Evolutionary conservation across 2,888 invertebrate genomes (phyloP).

Genomic region (Zaprionus bogoriensis): DNA sequence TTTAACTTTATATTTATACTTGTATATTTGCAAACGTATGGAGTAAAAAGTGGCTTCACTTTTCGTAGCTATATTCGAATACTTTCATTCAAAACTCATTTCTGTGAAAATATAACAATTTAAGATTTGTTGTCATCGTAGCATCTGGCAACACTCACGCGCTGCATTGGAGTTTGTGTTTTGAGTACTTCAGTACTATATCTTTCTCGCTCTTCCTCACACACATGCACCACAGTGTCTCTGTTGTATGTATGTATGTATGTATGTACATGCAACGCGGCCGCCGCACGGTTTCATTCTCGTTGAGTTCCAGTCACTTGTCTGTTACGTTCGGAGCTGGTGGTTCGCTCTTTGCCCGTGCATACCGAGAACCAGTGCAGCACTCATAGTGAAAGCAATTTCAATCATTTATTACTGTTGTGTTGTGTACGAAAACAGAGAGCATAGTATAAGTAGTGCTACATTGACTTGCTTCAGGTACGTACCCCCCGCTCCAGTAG

Average conservation of each 20-base stretch:
- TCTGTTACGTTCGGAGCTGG: constrained; percentile 40
- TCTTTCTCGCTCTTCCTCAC: constrained; percentile 18
- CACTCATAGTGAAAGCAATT: constrained; percentile 20
- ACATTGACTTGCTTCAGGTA: constrained; percentile 5
- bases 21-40: too few relatives aligned
- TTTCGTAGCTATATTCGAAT: too few relatives aligned
- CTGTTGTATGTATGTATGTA: not conserved
- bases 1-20: too few relatives aligned
- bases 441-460: too few relatives aligned
- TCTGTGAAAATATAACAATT: not conserved
- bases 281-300: constrained; percentile 49
- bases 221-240: constrained; percentile 22
- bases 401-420: too few relatives aligned
- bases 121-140: constrained; percentile 11
- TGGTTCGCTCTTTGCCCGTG: constrained; percentile 24
- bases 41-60: too few relatives aligned
- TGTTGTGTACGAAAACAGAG: too few relatives aligned
- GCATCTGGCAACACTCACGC: constrained; percentile 42
- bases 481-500: constrained; percentile 17
- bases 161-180: constrained; percentile 46
- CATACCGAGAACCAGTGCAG: constrained; percentile 22
- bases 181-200: not conserved
- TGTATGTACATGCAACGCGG: constrained; percentile 31
- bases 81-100: not conserved
- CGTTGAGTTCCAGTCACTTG: constrained; percentile 51